These are phyloP conservation scores for Meles meles DNA, from an alignment of 2,113 vertebrate species.

Conservation along the genomic window DNA sequence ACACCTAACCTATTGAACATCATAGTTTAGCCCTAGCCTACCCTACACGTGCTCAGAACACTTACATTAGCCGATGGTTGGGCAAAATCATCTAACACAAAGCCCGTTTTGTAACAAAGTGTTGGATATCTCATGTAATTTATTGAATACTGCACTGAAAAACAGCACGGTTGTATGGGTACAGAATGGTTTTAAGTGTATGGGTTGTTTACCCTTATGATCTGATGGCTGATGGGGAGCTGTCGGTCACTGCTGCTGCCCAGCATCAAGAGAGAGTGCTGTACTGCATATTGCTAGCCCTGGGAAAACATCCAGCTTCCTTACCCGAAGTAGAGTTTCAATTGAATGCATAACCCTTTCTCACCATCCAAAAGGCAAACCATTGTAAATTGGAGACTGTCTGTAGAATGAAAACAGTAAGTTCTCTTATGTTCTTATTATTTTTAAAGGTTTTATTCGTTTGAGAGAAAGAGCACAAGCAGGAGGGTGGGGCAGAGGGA, in stretches of 20 bases:
- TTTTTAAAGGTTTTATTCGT: too few species aligned
- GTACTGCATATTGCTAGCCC: background rate
- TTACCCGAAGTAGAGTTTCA: background rate
- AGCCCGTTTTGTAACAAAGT: background rate
- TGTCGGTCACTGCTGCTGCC: background rate
- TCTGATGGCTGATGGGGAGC: background rate
- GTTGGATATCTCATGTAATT: background rate
- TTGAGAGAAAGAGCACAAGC: too few species aligned
- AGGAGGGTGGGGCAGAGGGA: too few species aligned
- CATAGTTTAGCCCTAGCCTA: background rate
- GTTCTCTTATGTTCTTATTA: background rate
- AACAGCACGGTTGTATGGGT: background rate
- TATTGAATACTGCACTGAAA: background rate
- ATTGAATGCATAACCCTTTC: background rate
- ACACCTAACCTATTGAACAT: background rate
- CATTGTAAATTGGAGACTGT: background rate
- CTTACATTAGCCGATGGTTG: background rate
- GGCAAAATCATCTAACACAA: background rate
- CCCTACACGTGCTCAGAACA: background rate
- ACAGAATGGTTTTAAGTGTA: background rate
- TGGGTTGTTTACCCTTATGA: background rate
- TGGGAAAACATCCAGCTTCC: background rate
- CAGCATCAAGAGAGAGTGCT: background rate
- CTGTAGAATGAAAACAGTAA: conserved; percentile 4
- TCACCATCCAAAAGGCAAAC: background rate